Base-by-base conservation (phyloP, 2,113 vertebrate genomes). In the Corythornis vintsioides region DNA sequence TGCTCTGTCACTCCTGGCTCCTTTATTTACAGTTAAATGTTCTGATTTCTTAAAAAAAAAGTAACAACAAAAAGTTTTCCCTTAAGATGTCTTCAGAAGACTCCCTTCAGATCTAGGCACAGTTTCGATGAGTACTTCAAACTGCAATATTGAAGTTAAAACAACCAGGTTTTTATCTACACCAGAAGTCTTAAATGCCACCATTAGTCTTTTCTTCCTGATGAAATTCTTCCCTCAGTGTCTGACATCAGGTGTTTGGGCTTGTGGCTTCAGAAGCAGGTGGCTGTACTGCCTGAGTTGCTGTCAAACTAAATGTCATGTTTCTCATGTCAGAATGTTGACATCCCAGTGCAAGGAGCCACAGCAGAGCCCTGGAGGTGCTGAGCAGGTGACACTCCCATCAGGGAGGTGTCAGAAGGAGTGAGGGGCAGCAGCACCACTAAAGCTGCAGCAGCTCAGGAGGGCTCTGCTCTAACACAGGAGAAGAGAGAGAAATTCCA, bases 301-400 rank as follows among this genome's bases (percentile, higher is more conserved):
- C 17, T 78, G 25, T 28, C 53, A 6, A 38, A 28, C 35, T 61
- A 10, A 33, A 31, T 1, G 22, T 17, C 5, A 9, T 19, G 5
- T n/a, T 47, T 75, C 24, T 53, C 20, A 4, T 21, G 13, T 29
- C 48, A 2, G 5, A 63, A 14, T 1, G 1, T 1, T 2, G 15
- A 3, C 4, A 7, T 47, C 11, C 38, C 38, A 2, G 33, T 9
- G 33, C 14, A 50, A 38, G 22, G 38, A 64, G 43, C 17, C 57
- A 11, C 38, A 7, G 53, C 52, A 43, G 47, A 42, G 53, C 53
- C 5, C 53, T 11, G 29, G 43, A 65, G 64, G 29, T 45, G 65
- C 28, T 42, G 55, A 14, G 38, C 11, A 47, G 45, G 45, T 38
- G 48, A 14, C 20, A 13, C 10, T 33, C 19, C 57, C 15, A 0